These are phyloP conservation scores for Squalus acanthias DNA, from an alignment of 2,797 vertebrate species.

Conservation along the genomic window DNA sequence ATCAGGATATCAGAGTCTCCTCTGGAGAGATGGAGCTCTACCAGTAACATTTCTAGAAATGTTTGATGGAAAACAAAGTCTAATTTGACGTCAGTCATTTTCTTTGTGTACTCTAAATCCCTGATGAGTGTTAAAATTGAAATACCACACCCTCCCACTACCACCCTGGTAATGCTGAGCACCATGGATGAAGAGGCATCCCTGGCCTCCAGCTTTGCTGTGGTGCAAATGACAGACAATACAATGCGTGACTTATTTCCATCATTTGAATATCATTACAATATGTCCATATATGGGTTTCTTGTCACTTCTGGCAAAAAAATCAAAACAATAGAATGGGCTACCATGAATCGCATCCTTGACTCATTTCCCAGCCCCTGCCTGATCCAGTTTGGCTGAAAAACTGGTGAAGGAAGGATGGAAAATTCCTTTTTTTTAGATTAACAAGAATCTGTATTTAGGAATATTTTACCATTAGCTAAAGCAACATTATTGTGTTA, in stretches of 20 bases:
- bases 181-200: not conserved
- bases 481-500: not conserved
- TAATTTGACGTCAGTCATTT: not conserved
- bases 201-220: not conserved
- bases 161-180: not conserved
- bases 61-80: not conserved
- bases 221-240: not conserved
- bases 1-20: not conserved
- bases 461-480: not conserved
- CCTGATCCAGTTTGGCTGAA: not conserved
- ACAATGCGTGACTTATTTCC: not conserved
- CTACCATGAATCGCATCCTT: not conserved
- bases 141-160: not conserved
- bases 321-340: not conserved
- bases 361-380: not conserved
- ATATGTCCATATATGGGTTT: not conserved
- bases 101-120: not conserved
- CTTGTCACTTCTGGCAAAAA: not conserved
- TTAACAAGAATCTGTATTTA: not conserved
- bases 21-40: not conserved
- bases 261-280: not conserved
- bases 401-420: not conserved
- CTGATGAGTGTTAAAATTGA: not conserved
- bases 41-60: not conserved
- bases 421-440: not conserved